These are phyloP conservation scores for Mylabris phalerata DNA, from an alignment of 1,140 invertebrate genomes.

Conservation along the genomic window DNA sequence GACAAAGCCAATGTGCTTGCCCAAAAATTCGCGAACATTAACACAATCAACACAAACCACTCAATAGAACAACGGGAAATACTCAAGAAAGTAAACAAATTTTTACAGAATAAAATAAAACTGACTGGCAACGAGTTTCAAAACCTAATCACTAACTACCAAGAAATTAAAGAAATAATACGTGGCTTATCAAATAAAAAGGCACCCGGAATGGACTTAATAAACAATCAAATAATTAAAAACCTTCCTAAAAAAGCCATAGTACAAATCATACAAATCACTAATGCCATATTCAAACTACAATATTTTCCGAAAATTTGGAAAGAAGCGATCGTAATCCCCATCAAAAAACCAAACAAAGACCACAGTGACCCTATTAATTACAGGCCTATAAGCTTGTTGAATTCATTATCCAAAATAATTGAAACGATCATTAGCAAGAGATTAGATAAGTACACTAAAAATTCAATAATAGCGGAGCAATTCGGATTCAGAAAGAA, in stretches of 20 bases:
- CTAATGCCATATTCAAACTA: neutral
- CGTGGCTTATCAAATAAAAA: neutral
- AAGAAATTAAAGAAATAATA: constrained; percentile 2
- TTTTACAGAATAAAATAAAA: neutral
- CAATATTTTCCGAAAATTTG: neutral
- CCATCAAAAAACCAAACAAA: constrained; percentile 2
- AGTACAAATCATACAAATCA: neutral
- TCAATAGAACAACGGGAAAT: neutral
- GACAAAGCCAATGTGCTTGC: neutral
- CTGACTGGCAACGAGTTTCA: neutral
- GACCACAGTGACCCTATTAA: neutral
- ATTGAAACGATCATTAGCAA: neutral
- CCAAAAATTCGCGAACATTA: neutral
- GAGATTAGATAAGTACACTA: neutral
- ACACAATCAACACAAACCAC: neutral
- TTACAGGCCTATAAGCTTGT: neutral
- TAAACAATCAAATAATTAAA: neutral
- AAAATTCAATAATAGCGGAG: neutral
- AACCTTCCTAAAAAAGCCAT: neutral
- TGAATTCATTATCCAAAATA: neutral
- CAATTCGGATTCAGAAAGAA: neutral
- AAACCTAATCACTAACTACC: neutral
- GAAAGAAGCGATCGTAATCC: neutral
- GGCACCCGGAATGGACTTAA: neutral
- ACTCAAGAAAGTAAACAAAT: neutral